Conservation (phyloP, 1,140 invertebrate species). For the Antheraea pernyi region DNA sequence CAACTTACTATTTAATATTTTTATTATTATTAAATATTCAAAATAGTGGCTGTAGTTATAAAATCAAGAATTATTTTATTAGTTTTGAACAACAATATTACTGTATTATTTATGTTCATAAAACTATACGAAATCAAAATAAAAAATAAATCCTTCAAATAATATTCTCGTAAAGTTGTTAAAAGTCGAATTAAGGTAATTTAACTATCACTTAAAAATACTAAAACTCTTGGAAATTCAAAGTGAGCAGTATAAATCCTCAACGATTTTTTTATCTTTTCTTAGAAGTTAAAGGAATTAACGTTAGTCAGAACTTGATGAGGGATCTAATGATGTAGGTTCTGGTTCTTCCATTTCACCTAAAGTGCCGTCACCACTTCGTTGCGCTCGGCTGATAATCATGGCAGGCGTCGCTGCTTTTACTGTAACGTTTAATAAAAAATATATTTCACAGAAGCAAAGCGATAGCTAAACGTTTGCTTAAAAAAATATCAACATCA, state of each 20-base stretch:
- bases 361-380: constrained; percentile 83
- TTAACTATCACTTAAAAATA: background rate
- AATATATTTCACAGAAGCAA: background rate
- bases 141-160: no score
- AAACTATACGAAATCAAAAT: no score
- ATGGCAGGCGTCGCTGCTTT: constrained; percentile 83
- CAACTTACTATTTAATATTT: background rate
- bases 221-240: background rate
- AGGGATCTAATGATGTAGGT: constrained; percentile 20
- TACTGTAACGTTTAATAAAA: constrained; percentile 54
- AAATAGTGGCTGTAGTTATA: no score
- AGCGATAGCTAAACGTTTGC: no score
- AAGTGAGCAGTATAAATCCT: background rate
- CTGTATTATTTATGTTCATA: no score
- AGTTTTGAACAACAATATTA: no score
- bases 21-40: no score
- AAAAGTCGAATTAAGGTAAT: background rate
- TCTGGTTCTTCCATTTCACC: constrained; percentile 45
- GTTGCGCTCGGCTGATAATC: constrained; percentile 81
- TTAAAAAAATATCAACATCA: no score
- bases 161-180: background rate
- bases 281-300: background rate
- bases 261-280: background rate
- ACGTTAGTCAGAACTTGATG: background rate
- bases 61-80: no score